phyloP scores from a whole-genome alignment of 1,140 invertebrate species.

The Mamestra configurata region DNA sequence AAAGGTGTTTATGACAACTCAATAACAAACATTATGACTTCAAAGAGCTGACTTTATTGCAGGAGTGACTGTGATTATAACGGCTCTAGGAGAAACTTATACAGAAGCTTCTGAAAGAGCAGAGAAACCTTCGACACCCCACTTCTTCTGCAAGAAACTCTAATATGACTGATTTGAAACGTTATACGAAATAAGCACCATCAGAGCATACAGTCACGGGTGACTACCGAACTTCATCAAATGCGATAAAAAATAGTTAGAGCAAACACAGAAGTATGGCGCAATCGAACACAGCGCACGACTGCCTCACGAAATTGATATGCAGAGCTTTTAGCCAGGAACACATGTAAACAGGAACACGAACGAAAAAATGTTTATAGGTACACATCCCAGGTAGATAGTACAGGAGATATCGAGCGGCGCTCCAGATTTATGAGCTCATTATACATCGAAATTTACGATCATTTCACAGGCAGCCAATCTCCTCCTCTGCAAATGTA shows the following conservation, averaged over 20 bases:
- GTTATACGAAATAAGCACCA: not conserved
- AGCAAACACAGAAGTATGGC: slow-evolving; percentile 2
- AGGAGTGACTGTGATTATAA: not conserved
- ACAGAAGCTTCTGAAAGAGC: not conserved
- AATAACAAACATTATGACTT: not conserved
- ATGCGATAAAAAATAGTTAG: not conserved
- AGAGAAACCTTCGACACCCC: not conserved
- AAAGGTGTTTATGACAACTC: no score
- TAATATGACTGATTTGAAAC: not conserved
- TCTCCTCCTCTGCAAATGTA: slow-evolving; percentile 42
- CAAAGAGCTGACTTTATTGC: not conserved
- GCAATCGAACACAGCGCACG: slow-evolving; percentile 1
- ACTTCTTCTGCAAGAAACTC: not conserved
- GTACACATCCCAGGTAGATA: slow-evolving; percentile 25
- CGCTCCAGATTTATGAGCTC: slow-evolving; percentile 43
- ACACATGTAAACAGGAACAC: slow-evolving; percentile 3
- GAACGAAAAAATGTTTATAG: slow-evolving; percentile 21
- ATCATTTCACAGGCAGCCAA: slow-evolving; percentile 46
- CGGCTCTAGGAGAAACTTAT: not conserved
- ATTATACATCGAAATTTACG: slow-evolving; percentile 49
- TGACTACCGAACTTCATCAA: slow-evolving; percentile 5
- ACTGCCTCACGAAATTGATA: slow-evolving; percentile 35
- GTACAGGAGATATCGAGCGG: slow-evolving; percentile 16
- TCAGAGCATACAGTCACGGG: not conserved
- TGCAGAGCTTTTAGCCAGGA: not conserved